Evolutionary conservation across 1,140 invertebrate genomes (phyloP).

Genomic region (Stegodyphus mimosarum): DNA sequence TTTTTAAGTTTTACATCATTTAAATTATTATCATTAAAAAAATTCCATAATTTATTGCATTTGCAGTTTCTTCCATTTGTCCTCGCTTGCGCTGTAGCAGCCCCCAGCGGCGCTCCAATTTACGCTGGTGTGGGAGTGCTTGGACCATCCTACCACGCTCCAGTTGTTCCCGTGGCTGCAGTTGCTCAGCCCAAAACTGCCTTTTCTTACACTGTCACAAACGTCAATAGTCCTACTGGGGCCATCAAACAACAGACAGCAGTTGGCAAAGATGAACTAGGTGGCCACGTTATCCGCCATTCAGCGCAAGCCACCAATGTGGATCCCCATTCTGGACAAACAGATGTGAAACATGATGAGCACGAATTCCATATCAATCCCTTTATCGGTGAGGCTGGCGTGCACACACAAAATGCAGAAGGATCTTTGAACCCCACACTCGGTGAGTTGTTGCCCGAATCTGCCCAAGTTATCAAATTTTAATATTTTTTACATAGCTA

Average conservation of each 20-base stretch:
- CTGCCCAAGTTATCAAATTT: too few relatives aligned
- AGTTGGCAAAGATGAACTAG: slow-evolving; percentile 43
- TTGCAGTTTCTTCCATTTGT: slow-evolving; percentile 24
- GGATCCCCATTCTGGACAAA: slow-evolving; percentile 51
- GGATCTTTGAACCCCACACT: slow-evolving; percentile 49
- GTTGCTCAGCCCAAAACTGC: slow-evolving; percentile 43
- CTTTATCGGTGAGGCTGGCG: slow-evolving; percentile 49
- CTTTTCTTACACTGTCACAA: slow-evolving; percentile 62
- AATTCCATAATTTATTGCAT: not conserved
- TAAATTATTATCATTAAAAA: not conserved
- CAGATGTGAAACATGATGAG: slow-evolving; percentile 47
- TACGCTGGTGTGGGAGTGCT: slow-evolving; percentile 21
- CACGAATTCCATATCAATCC: slow-evolving; percentile 62
- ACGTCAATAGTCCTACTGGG: slow-evolving; percentile 37
- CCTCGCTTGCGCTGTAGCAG: slow-evolving; percentile 2
- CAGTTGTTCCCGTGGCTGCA: not conserved
- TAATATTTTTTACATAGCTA: too few relatives aligned
- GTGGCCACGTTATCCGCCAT: slow-evolving; percentile 53
- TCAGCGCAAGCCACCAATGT: slow-evolving; percentile 39
- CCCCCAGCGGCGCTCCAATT: slow-evolving; percentile 2
- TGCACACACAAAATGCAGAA: slow-evolving; percentile 55
- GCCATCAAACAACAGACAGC: slow-evolving; percentile 54
- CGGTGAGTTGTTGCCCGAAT: slow-evolving; percentile 2
- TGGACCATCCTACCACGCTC: slow-evolving; percentile 17
- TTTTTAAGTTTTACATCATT: not conserved